Percentiles rank a stretch among this genome's conserved stretches.
phyloP scores from a whole-genome alignment of 2,113 vertebrate genomes.

The Proterorhinus semilunaris region DNA sequence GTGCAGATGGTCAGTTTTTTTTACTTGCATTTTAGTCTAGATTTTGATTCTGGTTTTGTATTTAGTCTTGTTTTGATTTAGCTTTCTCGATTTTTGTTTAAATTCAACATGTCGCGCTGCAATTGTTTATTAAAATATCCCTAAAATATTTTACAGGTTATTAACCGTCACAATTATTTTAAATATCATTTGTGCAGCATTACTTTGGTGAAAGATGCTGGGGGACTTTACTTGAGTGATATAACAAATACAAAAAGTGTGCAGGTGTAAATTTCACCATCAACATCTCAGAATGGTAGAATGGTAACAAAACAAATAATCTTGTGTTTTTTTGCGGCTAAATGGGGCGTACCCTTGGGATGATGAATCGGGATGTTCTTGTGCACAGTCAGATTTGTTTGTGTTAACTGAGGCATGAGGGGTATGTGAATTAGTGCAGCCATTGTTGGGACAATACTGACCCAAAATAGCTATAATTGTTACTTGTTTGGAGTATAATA shows the following conservation, averaged over 20 bases:
- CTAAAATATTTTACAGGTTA: too few species aligned
- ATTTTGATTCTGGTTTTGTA: too few species aligned
- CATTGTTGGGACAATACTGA: slow-evolving; percentile 16
- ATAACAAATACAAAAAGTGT: background rate
- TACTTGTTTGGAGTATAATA: background rate
- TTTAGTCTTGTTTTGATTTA: too few species aligned
- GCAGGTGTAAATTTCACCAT: background rate
- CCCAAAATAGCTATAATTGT: background rate
- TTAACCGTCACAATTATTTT: too few species aligned
- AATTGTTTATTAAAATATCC: too few species aligned
- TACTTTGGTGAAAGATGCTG: too few species aligned
- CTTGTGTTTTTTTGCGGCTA: background rate
- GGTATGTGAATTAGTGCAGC: slow-evolving; percentile 26
- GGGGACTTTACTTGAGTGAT: background rate
- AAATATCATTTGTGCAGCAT: too few species aligned
- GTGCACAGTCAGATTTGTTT: background rate
- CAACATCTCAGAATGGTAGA: background rate
- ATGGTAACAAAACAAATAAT: background rate
- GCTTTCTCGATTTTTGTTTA: too few species aligned
- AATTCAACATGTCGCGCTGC: too few species aligned
- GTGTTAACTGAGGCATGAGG: background rate
- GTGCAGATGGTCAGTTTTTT: too few species aligned
- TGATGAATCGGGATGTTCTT: background rate
- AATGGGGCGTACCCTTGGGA: background rate
- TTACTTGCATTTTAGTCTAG: too few species aligned